A percentile compares a stretch with the other conserved stretches of the same genome.
These are phyloP conservation scores for Drosophila mayri DNA, from an alignment of 1,140 invertebrate species.

Conservation along the genomic window DNA sequence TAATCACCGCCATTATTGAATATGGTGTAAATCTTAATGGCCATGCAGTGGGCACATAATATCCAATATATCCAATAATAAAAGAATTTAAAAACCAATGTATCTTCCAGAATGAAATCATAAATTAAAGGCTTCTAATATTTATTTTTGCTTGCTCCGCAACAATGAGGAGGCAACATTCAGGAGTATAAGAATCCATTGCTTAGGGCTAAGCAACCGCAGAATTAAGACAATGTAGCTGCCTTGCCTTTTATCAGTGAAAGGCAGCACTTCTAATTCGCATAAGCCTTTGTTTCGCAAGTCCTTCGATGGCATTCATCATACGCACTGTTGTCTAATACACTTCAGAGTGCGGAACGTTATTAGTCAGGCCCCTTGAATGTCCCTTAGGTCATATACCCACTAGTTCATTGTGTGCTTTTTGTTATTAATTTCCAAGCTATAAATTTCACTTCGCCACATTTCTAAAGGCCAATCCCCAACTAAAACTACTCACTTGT, in stretches of 20 bases:
- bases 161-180: neutral
- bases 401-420: constrained; percentile 74
- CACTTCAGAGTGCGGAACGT: constrained; percentile 50
- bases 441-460: constrained; percentile 82
- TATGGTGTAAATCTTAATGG: no score
- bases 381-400: constrained; percentile 37
- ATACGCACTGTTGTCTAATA: constrained; percentile 53
- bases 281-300: constrained; percentile 38
- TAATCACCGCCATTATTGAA: no score
- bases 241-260: neutral
- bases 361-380: constrained; percentile 34
- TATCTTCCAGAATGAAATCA: no score
- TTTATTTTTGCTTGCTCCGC: neutral
- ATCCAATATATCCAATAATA: no score
- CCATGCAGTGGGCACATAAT: no score
- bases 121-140: no score
- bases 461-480: constrained; percentile 74
- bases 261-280: constrained; percentile 11
- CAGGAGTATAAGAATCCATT: neutral
- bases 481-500: constrained; percentile 53
- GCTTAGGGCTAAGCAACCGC: constrained; percentile 4
- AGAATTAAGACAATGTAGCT: constrained; percentile 29
- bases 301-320: constrained; percentile 47
- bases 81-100: no score
- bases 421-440: constrained; percentile 83